Percentiles rank a stretch among this genome's conserved stretches.
Evolutionary conservation across 92 coral and sea anemone genomes (phyloP).

Genomic region (Plumapathes pennacea): DNA sequence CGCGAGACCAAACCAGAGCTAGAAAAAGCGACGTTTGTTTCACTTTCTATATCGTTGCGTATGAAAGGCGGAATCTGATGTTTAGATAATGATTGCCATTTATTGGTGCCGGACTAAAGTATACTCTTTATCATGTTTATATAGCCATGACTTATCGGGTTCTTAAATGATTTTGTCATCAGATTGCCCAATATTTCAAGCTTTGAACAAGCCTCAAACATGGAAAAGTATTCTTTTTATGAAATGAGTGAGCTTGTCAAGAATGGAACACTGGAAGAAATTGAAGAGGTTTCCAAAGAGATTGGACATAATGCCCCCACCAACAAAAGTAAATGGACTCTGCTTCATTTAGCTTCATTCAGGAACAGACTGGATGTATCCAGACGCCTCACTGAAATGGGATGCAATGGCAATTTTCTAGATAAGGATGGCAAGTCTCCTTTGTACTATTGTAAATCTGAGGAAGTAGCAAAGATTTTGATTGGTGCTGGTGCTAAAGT

Average conservation of each 20-base stretch:
- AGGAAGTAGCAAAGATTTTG: conserved; percentile 19
- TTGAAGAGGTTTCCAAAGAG: conserved; percentile 23
- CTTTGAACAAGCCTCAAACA: too few relatives aligned
- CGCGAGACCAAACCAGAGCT: too few relatives aligned
- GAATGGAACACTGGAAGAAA: conserved; percentile 6
- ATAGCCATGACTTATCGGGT: too few relatives aligned
- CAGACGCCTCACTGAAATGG: conserved; percentile 21
- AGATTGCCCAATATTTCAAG: too few relatives aligned
- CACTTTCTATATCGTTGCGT: too few relatives aligned
- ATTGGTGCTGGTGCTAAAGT: conserved; percentile 42
- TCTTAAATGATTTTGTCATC: too few relatives aligned
- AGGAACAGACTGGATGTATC: conserved; percentile 25
- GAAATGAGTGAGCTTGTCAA: conserved; percentile 1
- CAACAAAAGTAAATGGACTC: conserved; percentile 18
- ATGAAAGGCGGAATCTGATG: too few relatives aligned
- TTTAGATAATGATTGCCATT: too few relatives aligned
- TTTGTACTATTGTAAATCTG: conserved; percentile 31
- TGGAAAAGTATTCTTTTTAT: conserved; percentile 22
- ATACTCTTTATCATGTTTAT: too few relatives aligned
- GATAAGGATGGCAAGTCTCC: conserved; percentile 44
- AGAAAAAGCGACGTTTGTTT: too few relatives aligned
- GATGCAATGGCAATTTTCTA: conserved; percentile 23
- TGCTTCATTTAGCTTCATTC: conserved; percentile 31
- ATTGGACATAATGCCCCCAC: conserved; percentile 8
- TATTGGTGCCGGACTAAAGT: too few relatives aligned